Evolutionary conservation across 2,113 vertebrate species (phyloP).

Genomic region (Bettongia penicillata): DNA sequence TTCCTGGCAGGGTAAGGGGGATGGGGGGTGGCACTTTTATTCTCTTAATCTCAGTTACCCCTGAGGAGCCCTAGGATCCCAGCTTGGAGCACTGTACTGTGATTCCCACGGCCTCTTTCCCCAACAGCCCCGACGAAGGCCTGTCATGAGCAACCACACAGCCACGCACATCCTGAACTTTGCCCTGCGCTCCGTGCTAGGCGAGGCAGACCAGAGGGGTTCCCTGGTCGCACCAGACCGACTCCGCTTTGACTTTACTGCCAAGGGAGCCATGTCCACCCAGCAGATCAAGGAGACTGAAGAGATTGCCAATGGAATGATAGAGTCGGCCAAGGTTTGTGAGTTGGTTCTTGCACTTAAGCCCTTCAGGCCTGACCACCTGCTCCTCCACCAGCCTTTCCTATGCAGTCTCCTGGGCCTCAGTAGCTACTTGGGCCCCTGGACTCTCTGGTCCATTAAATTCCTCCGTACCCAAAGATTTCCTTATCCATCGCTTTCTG

Average conservation of each 20-base stretch:
- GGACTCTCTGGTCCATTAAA: rapidly evolving
- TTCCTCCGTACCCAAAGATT: neutral
- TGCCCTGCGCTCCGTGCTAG: slow-evolving; percentile 92
- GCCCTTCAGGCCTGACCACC: neutral
- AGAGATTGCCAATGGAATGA: slow-evolving; percentile 90
- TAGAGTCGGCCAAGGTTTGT: slow-evolving; percentile 91
- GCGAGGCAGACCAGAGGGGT: slow-evolving; percentile 96
- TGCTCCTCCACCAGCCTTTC: neutral
- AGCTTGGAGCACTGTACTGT: neutral
- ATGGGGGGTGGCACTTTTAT: neutral
- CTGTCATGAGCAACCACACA: slow-evolving; percentile 98
- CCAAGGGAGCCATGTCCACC: slow-evolving; percentile 94
- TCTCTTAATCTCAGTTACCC: neutral
- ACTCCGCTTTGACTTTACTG: slow-evolving; percentile 97
- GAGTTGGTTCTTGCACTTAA: rapidly evolving
- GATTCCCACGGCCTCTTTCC: neutral
- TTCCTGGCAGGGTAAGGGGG: neutral
- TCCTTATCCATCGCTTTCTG: neutral
- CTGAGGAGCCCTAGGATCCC: neutral
- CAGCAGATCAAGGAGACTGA: slow-evolving; percentile 91
- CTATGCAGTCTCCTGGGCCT: neutral
- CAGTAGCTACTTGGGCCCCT: rapidly evolving
- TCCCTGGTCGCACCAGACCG: slow-evolving; percentile 95
- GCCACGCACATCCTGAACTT: slow-evolving; percentile 98
- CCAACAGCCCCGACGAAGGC: slow-evolving; percentile 89